Conservation (phyloP, 1,140 invertebrate species). For the Holotrichia oblita region DNA sequence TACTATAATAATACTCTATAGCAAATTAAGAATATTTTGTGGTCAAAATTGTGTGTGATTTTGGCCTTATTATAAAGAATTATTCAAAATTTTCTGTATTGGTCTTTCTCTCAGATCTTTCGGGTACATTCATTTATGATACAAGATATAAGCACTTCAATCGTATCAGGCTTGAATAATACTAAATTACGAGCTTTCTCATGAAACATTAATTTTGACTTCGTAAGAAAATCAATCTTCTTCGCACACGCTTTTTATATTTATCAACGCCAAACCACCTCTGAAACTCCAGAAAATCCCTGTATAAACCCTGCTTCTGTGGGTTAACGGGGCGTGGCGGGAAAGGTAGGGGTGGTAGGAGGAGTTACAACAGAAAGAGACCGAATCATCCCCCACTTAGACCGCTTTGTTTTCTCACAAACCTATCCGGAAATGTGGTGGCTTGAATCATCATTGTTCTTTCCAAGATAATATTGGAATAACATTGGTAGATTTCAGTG, state of each 20-base stretch:
- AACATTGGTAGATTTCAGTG: constrained; percentile 56
- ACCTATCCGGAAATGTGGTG: constrained; percentile 61
- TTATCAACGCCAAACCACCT: neutral
- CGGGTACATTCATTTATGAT: too few relatives aligned
- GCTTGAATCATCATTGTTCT: constrained; percentile 63
- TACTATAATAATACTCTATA: too few relatives aligned
- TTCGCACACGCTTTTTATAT: neutral
- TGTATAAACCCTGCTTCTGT: too few relatives aligned
- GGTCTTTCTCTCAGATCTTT: too few relatives aligned
- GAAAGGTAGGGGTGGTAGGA: constrained; percentile 17
- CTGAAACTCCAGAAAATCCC: too few relatives aligned
- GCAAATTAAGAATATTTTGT: too few relatives aligned
- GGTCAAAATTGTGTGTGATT: too few relatives aligned
- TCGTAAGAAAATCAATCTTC: neutral
- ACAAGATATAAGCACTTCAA: too few relatives aligned
- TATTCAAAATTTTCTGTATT: too few relatives aligned
- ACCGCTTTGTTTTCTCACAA: constrained; percentile 61
- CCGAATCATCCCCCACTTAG: constrained; percentile 45
- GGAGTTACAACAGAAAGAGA: constrained; percentile 11
- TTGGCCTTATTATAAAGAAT: too few relatives aligned
- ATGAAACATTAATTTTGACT: neutral
- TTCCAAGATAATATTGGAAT: constrained; percentile 62
- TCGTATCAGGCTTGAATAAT: too few relatives aligned
- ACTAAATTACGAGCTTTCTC: too few relatives aligned
- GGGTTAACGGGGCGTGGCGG: neutral